Evolutionary conservation across 2,113 vertebrate species (phyloP), one percentile per base, ranked within the genome.

Genomic region (Pachyramphus minor): DNA sequence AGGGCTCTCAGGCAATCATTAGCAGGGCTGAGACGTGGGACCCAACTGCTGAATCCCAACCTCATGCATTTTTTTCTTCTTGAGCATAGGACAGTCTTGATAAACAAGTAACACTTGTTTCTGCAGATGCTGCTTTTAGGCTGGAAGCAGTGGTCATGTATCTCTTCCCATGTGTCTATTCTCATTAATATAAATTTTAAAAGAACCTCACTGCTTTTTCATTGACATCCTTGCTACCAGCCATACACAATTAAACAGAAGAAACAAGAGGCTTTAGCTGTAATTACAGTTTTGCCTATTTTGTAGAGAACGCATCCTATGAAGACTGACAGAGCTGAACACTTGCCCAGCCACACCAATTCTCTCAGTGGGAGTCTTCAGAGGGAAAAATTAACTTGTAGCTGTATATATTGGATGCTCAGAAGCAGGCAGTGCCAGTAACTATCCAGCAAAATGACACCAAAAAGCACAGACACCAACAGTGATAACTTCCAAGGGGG

Each of bases 51-150:
- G 42, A 79, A 72, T 63, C 69, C n/a, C 39, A 87, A 59, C 20
- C 39, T 66, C 5, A 0, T 56, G 39, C 14, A 41, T 81, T 76
- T 87, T 83, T 78, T 75, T 76, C 35, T 21, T 90, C 39, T 79
- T 76, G 33, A 15, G 14, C 0, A 0, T 44, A 72, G 8, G 35
- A 39, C 0, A 0, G 17, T 58, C 77, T 66, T 52, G 45, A 31
- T 41, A 84, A 89, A 91, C 42, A 81, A 89, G n/a, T 23, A 77
- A 67, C 21, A 5, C 37, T 55, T 75, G 56, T 75, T 92, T 53
- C 88, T 87, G 47, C 69, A 92, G 66, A 66, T 71, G 64, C 60
- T 74, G 42, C 56, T 95, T 89, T 60, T 25, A 59, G 41, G 44
- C 53, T 95, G 41, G 58, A 89, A 84, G 23, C 41, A 81, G 33